Evolutionary conservation across 1,140 invertebrate genomes (phyloP).

Genomic region (Lordiphosa clarofinis): DNA sequence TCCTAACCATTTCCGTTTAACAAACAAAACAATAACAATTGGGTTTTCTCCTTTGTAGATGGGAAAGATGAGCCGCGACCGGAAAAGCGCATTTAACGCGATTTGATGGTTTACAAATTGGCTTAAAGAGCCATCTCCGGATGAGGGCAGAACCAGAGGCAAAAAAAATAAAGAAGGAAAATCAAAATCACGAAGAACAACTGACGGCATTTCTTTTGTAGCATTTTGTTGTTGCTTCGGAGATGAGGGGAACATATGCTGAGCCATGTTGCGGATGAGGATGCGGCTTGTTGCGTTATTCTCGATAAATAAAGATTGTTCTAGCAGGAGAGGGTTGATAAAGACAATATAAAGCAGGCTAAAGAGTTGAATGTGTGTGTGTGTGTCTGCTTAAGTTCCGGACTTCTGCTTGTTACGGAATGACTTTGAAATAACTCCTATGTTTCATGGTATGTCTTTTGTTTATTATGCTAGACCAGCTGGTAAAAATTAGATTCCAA

Average conservation of each 20-base stretch:
- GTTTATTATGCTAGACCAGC: too few species aligned
- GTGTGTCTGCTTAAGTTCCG: conserved; percentile 1
- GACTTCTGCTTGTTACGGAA: background rate
- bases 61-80: conserved; percentile 46
- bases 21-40: conserved; percentile 72
- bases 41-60: conserved; percentile 40
- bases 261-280: conserved; percentile 43
- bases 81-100: conserved; percentile 77
- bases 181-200: conserved; percentile 23
- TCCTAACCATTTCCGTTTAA: conserved; percentile 69
- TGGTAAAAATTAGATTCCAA: too few species aligned
- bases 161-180: conserved; percentile 20
- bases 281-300: conserved; percentile 55
- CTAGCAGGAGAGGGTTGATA: conserved; percentile 35
- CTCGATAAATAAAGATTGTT: conserved; percentile 55
- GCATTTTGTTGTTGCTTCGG: conserved; percentile 23
- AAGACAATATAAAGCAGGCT: conserved; percentile 4
- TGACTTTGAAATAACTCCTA: too few species aligned
- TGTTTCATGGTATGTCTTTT: too few species aligned
- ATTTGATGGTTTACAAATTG: conserved; percentile 78
- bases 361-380: too few species aligned
- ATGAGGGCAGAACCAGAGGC: conserved; percentile 4
- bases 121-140: conserved; percentile 63
- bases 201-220: conserved; percentile 60
- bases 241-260: conserved; percentile 22